A percentile compares a stretch with the other conserved stretches of the same genome.
These are phyloP conservation scores for Odocoileus virginianus DNA, from an alignment of 2,113 vertebrate genomes.

Conservation along the genomic window DNA sequence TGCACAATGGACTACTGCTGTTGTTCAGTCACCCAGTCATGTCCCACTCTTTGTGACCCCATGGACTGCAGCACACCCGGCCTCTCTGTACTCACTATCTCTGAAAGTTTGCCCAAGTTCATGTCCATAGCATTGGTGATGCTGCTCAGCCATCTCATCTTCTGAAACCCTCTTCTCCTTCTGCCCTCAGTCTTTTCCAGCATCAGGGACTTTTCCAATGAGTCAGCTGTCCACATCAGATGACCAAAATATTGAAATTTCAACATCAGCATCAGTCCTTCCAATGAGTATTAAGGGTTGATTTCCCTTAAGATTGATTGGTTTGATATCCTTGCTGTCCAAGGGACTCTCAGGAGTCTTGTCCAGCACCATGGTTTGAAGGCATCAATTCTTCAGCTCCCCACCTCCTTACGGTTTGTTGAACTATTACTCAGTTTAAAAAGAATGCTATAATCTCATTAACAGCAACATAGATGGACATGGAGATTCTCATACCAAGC, in stretches of 20 bases:
- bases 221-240: not conserved
- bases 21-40: not conserved
- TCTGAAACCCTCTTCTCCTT: not conserved
- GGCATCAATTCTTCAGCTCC: not conserved
- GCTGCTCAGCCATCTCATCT: not conserved
- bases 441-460: not conserved
- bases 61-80: not conserved
- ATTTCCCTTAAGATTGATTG: not conserved
- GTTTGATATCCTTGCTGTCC: not conserved
- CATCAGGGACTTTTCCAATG: not conserved
- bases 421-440: not conserved
- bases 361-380: not conserved
- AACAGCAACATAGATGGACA: not conserved
- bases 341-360: not conserved
- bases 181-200: not conserved
- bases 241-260: not conserved
- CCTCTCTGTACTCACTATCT: not conserved
- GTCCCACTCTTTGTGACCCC: not conserved
- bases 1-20: not conserved
- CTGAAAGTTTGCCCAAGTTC: not conserved
- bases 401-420: not conserved
- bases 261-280: not conserved
- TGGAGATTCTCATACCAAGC: not conserved
- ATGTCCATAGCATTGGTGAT: not conserved
- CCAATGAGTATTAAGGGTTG: not conserved